phyloP scores from a whole-genome alignment of 2,888 invertebrate species.

The Neoascia interrupta region DNA sequence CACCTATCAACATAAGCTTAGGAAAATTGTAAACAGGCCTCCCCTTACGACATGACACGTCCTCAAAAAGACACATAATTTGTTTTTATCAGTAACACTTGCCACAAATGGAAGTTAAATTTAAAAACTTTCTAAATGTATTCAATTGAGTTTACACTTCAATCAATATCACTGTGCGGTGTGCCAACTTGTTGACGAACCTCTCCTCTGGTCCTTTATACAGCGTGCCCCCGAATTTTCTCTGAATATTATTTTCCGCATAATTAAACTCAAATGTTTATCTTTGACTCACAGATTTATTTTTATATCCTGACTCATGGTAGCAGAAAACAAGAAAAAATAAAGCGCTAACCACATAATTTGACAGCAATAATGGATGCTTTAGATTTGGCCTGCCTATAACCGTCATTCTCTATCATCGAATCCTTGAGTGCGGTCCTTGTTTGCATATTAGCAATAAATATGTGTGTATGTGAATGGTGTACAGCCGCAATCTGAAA shows the following conservation, averaged over 20 bases:
- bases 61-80: background rate
- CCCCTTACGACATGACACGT: background rate
- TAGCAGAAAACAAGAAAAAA: background rate
- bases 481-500: background rate
- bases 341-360: conserved; percentile 28
- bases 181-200: conserved; percentile 5
- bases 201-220: background rate
- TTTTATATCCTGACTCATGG: conserved; percentile 11
- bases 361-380: conserved; percentile 55
- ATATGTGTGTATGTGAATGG: background rate
- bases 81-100: background rate
- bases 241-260: conserved; percentile 36
- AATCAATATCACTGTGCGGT: background rate
- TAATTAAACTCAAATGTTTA: conserved; percentile 43
- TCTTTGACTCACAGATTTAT: conserved; percentile 35
- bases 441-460: conserved; percentile 26
- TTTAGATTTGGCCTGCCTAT: conserved; percentile 30
- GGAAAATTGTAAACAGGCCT: no score
- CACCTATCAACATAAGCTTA: background rate
- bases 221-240: conserved; percentile 21
- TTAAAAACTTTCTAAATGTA: conserved; percentile 1
- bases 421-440: conserved; percentile 42
- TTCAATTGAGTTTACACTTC: background rate
- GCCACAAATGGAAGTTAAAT: no score
- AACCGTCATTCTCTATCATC: conserved; percentile 23